These are phyloP conservation scores for Caenorhabditis brenneri DNA, from an alignment of 1,140 invertebrate genomes.

Conservation along the genomic window DNA sequence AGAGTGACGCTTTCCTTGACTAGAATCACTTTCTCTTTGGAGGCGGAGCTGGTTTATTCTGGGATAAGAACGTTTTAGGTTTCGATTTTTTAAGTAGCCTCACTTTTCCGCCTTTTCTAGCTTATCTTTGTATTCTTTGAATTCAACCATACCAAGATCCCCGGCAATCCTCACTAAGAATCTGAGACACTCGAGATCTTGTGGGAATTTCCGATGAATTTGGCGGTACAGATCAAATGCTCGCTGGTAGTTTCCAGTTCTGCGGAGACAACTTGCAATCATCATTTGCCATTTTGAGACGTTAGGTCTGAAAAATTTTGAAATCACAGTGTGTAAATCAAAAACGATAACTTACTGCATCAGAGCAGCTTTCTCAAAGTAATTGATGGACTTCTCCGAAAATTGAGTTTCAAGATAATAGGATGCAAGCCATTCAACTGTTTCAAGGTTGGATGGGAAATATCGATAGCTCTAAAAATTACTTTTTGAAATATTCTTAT, in stretches of 20 bases:
- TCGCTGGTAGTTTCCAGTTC: conserved; percentile 69
- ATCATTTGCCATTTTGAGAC: conserved; percentile 71
- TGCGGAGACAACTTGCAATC: conserved; percentile 67
- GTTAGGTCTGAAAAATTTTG: conserved; percentile 60
- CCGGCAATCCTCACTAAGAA: conserved; percentile 82
- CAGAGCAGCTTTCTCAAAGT: conserved; percentile 86
- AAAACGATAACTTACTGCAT: conserved; percentile 76
- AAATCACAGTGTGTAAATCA: not conserved
- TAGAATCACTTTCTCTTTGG: conserved; percentile 71
- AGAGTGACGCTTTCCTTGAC: conserved; percentile 55
- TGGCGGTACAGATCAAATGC: conserved; percentile 66
- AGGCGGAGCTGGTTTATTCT: conserved; percentile 76
- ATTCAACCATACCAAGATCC: conserved; percentile 83
- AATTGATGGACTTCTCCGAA: conserved; percentile 85
- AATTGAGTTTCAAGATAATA: conserved; percentile 89
- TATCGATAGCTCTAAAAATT: conserved; percentile 80
- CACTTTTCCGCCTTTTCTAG: conserved; percentile 82
- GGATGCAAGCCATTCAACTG: conserved; percentile 88
- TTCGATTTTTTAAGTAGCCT: conserved; percentile 32
- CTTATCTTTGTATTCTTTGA: conserved; percentile 80
- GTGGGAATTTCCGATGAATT: conserved; percentile 68
- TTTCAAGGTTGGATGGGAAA: conserved; percentile 85
- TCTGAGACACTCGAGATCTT: conserved; percentile 75
- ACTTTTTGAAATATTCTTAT: not conserved
- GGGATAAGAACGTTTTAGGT: not conserved